phyloP scores from a whole-genome alignment of 2,113 vertebrate species.

The Psophia crepitans region DNA sequence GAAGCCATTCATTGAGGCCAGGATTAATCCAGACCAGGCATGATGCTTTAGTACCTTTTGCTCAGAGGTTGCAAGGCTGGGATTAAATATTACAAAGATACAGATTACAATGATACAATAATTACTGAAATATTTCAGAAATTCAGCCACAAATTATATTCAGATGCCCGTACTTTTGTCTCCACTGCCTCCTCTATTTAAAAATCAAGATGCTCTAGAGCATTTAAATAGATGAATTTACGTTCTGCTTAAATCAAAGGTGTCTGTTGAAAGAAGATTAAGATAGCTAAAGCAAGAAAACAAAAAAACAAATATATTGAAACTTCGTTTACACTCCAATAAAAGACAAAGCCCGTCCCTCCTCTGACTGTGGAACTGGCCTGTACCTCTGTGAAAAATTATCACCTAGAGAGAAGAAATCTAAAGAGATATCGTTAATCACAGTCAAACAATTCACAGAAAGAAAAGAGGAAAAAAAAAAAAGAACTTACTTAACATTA shows the following conservation, averaged over 20 bases:
- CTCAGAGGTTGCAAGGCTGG: constrained; percentile 39
- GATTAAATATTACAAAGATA: constrained; percentile 17
- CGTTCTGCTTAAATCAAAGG: constrained; percentile 25
- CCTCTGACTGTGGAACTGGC: constrained; percentile 84
- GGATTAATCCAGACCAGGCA: constrained; percentile 20
- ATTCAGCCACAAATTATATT: constrained; percentile 29
- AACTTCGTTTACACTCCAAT: constrained; percentile 88
- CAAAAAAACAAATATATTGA: constrained; percentile 74
- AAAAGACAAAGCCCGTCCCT: constrained; percentile 76
- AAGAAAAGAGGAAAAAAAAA: constrained; percentile 77
- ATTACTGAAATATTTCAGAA: constrained; percentile 30
- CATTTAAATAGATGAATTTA: background rate
- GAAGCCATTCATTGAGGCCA: constrained; percentile 1
- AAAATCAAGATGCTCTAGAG: constrained; percentile 26
- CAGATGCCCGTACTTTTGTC: background rate
- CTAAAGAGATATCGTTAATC: constrained; percentile 99
- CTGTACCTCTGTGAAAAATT: constrained; percentile 99
- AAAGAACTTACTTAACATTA: constrained; percentile 94
- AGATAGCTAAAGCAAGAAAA: constrained; percentile 24
- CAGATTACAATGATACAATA: constrained; percentile 19
- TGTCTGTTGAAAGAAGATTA: constrained; percentile 32
- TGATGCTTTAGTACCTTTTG: background rate
- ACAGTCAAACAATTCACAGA: constrained; percentile 95
- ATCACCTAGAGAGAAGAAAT: constrained; percentile 98
- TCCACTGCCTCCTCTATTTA: background rate